Conservation (phyloP, 2,888 invertebrate species). For the Ligdia adustata region DNA sequence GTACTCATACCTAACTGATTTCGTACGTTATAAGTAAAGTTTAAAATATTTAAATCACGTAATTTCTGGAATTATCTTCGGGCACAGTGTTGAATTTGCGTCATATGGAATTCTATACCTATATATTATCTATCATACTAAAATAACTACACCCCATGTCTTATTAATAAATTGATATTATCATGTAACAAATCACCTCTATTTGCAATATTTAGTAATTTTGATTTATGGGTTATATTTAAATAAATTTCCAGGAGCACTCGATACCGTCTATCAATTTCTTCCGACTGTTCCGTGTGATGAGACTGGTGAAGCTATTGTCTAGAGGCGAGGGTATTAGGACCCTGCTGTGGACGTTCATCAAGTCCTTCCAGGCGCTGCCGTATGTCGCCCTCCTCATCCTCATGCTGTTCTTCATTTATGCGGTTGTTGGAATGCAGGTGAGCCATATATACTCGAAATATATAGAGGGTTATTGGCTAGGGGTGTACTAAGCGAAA, state of each 20-base stretch:
- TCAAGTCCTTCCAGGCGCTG: conserved; percentile 99
- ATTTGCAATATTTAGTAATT: neutral
- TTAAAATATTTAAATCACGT: too few species aligned
- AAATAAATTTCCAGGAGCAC: conserved; percentile 83
- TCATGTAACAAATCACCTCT: too few species aligned
- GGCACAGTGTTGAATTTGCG: too few species aligned
- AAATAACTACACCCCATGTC: too few species aligned
- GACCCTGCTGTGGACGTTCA: conserved; percentile 99
- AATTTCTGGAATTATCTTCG: too few species aligned
- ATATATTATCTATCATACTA: too few species aligned
- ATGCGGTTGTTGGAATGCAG: conserved; percentile 99
- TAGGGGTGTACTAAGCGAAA: too few species aligned
- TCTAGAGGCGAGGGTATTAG: conserved; percentile 99
- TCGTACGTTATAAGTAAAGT: too few species aligned
- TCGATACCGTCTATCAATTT: conserved; percentile 98
- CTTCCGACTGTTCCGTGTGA: conserved; percentile 95
- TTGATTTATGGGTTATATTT: neutral
- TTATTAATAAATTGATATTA: neutral
- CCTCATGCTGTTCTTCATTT: conserved; percentile 99
- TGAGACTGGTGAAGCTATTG: conserved; percentile 98
- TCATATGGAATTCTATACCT: too few species aligned
- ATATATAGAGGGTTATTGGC: too few species aligned
- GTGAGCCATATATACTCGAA: conserved; percentile 82
- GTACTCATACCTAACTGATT: too few species aligned
- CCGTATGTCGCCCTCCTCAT: conserved; percentile 99